Conservation (phyloP, 2,888 invertebrate species). For the Mystacides longicornis region DNA sequence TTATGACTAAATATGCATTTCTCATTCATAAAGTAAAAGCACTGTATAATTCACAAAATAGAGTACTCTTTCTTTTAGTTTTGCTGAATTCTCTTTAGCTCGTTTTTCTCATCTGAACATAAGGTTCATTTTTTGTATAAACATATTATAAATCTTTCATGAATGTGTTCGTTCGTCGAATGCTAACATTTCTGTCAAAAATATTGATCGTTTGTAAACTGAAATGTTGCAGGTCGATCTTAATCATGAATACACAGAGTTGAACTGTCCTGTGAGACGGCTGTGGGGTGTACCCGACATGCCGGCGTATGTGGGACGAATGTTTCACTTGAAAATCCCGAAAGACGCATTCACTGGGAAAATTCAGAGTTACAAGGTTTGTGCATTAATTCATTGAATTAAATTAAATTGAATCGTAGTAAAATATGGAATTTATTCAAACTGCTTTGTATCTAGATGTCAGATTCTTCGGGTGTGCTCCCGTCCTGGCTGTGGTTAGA, state of each 20-base stretch:
- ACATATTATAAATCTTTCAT: too few species aligned
- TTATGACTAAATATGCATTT: too few species aligned
- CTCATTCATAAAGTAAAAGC: too few species aligned
- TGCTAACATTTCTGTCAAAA: too few species aligned
- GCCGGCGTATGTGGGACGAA: constrained; percentile 61
- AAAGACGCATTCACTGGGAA: constrained; percentile 62
- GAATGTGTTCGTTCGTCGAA: too few species aligned
- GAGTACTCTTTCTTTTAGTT: too few species aligned
- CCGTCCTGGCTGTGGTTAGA: constrained; percentile 69
- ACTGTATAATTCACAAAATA: too few species aligned
- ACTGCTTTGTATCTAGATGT: constrained; percentile 34
- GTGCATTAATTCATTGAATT: neutral
- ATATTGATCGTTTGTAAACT: too few species aligned
- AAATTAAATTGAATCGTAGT: neutral
- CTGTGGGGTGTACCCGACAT: constrained; percentile 57
- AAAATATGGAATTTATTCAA: neutral
- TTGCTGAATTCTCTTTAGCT: too few species aligned
- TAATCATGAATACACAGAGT: constrained; percentile 30
- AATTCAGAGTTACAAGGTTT: constrained; percentile 63
- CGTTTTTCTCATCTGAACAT: too few species aligned
- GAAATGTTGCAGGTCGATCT: neutral
- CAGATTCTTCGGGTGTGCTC: constrained; percentile 36
- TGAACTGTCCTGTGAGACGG: constrained; percentile 43
- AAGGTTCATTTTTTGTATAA: too few species aligned
- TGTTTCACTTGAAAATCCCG: constrained; percentile 66